Conservation (phyloP, 2,113 vertebrate genomes). For the Proteles cristata region DNA sequence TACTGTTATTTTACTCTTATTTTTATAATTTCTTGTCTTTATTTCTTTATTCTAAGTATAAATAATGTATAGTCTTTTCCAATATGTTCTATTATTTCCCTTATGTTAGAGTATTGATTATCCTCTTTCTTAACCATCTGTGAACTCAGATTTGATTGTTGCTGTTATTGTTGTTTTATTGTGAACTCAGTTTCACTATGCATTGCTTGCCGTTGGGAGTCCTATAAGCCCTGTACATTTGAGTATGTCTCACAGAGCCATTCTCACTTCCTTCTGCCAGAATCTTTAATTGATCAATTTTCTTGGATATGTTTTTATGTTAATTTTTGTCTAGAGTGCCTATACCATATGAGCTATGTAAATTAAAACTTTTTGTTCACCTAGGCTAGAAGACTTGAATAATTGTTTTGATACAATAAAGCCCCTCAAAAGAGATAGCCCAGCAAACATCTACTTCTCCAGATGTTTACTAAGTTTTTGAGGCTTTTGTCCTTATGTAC, state of each 20-base stretch:
- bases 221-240: background rate
- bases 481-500: background rate
- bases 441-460: background rate
- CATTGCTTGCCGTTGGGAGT: background rate
- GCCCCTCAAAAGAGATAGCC: background rate
- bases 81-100: background rate
- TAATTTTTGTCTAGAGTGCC: background rate
- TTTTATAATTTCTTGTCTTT: background rate
- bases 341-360: background rate
- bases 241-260: background rate
- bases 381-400: background rate
- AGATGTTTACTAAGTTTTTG: background rate
- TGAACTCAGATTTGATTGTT: background rate
- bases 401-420: background rate
- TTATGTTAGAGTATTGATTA: background rate
- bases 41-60: slow-evolving; percentile 16
- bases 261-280: background rate
- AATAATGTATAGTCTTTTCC: background rate
- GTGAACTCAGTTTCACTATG: background rate
- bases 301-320: background rate
- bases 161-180: background rate
- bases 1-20: background rate
- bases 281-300: background rate
- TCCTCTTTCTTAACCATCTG: background rate
- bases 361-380: background rate